A percentile compares a stretch with the other conserved stretches of the same genome.
Conservation (phyloP, 2,888 invertebrate species). For the Steinernema scapterisci region DNA sequence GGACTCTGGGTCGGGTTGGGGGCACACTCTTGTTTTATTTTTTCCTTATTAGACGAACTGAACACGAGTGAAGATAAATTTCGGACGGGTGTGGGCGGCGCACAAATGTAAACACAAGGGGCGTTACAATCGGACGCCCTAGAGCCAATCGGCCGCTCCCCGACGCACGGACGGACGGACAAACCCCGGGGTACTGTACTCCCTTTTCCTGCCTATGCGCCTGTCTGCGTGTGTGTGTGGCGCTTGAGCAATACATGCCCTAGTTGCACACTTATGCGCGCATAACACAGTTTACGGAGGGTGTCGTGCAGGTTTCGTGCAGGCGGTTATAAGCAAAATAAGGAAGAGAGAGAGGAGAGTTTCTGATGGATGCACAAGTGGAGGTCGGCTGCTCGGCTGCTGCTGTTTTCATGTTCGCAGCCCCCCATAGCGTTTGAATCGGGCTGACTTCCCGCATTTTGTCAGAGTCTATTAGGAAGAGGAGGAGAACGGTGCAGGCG, state of each 20-base stretch:
- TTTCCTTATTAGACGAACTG: slow-evolving; percentile 30
- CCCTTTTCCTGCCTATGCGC: not conserved
- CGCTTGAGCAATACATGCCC: not conserved
- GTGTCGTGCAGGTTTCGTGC: not conserved
- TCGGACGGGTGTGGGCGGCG: slow-evolving; percentile 17
- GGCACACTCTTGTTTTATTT: slow-evolving; percentile 15
- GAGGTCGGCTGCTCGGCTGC: not conserved
- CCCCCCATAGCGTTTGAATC: not conserved
- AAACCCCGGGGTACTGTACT: not conserved
- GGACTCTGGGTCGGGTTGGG: not conserved
- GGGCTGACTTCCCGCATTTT: slow-evolving; percentile 26
- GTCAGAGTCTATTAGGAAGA: not conserved
- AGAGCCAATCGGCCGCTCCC: not conserved
- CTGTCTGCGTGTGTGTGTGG: too few species aligned
- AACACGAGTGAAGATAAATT: slow-evolving; percentile 27
- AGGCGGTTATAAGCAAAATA: too few species aligned
- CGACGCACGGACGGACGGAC: not conserved
- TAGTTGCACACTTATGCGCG: slow-evolving; percentile 1
- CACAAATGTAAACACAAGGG: slow-evolving; percentile 24
- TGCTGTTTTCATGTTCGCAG: slow-evolving; percentile 12
- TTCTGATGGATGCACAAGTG: too few species aligned
- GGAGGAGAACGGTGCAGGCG: not conserved
- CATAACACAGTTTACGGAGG: not conserved
- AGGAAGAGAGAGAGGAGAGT: too few species aligned
- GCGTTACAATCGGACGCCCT: not conserved